Percentiles rank a stretch among this genome's conserved stretches.
phyloP scores from a whole-genome alignment of 2,888 invertebrate species.

The Agriopis leucophaearia region DNA sequence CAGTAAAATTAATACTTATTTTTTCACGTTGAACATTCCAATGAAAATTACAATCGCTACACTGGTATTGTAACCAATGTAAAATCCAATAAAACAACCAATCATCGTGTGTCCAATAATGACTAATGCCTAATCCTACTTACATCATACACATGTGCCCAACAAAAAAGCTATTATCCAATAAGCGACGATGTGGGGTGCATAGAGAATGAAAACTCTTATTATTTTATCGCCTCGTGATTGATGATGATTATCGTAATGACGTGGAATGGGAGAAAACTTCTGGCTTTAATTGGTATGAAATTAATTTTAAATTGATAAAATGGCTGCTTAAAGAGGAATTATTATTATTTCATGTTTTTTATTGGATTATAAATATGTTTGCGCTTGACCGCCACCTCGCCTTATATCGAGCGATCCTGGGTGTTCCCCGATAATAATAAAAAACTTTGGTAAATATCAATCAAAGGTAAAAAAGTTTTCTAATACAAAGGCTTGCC shows the following conservation, averaged over 20 bases:
- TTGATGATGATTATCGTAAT: constrained; percentile 70
- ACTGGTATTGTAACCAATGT: too few species aligned
- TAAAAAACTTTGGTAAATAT: too few species aligned
- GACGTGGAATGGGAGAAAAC: constrained; percentile 57
- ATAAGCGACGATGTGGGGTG: constrained; percentile 70
- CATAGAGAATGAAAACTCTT: constrained; percentile 76
- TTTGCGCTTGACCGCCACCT: too few species aligned
- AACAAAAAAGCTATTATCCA: constrained; percentile 70
- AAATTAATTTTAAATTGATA: constrained; percentile 50
- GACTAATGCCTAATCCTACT: constrained; percentile 33
- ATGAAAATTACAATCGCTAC: background rate
- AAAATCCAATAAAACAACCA: constrained; percentile 10
- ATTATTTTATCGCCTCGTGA: constrained; percentile 77
- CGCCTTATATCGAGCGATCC: too few species aligned
- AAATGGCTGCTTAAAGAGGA: background rate
- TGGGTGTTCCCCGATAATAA: too few species aligned
- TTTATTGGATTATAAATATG: too few species aligned
- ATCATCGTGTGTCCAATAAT: constrained; percentile 12
- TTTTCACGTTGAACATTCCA: background rate
- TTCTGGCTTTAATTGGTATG: constrained; percentile 46
- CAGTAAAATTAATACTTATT: too few species aligned
- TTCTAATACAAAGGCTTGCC: too few species aligned
- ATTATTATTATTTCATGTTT: too few species aligned
- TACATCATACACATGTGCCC: constrained; percentile 66
- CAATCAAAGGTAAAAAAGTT: too few species aligned